Percentiles rank a stretch among this genome's conserved stretches.
phyloP scores from a whole-genome alignment of 2,888 invertebrate genomes.

The Odontocolon sp. region DNA sequence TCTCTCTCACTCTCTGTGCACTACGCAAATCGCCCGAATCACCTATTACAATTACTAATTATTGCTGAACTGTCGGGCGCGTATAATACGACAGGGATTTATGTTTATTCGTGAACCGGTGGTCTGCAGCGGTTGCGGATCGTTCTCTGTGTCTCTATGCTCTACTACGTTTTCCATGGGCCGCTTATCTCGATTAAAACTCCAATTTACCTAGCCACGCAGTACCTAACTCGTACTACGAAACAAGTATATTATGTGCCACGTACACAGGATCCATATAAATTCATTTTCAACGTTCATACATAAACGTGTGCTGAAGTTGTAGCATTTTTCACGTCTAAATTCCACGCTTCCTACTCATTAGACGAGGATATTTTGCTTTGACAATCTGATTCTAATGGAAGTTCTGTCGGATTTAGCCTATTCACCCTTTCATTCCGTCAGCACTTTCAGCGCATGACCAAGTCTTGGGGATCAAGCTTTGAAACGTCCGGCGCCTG shows the following conservation, averaged over 20 bases:
- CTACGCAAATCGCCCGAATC: slow-evolving; percentile 60
- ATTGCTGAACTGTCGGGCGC: slow-evolving; percentile 62
- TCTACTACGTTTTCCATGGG: slow-evolving; percentile 47
- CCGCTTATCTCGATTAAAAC: slow-evolving; percentile 61
- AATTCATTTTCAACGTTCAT: slow-evolving; percentile 28
- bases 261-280: slow-evolving; percentile 23
- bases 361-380: slow-evolving; percentile 9
- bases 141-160: slow-evolving; percentile 44
- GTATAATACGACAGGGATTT: slow-evolving; percentile 61
- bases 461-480: slow-evolving; percentile 53
- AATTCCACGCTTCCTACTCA: neutral
- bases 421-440: neutral
- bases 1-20: slow-evolving; percentile 17
- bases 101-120: slow-evolving; percentile 56
- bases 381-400: slow-evolving; percentile 9
- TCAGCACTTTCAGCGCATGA: neutral
- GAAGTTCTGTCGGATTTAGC: neutral
- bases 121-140: slow-evolving; percentile 53
- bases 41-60: slow-evolving; percentile 78
- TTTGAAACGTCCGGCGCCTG: slow-evolving; percentile 73
- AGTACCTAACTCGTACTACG: slow-evolving; percentile 38
- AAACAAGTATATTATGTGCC: slow-evolving; percentile 35
- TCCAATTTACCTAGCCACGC: slow-evolving; percentile 46
- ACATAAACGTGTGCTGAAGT: slow-evolving; percentile 16
- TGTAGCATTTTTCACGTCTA: neutral